Evolutionary conservation across 2,888 invertebrate genomes (phyloP), one percentile per base, ranked within the genome.

Genomic region (Thereva nobilitata): DNA sequence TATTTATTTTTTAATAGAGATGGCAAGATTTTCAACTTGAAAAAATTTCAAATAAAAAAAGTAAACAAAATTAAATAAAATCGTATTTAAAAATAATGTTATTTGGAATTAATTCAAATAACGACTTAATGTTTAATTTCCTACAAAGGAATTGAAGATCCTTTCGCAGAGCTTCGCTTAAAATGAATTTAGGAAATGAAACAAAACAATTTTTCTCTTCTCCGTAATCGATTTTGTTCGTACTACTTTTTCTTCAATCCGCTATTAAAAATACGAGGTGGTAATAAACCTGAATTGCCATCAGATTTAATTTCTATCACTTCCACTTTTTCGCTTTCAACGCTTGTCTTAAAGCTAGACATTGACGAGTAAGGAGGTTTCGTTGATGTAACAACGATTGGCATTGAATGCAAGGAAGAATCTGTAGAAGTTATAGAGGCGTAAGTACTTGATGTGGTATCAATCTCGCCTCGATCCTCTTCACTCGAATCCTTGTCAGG

Each of bases 231-330:
- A 23, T 23, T 23, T 23, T 23, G 23, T 23, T 23, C 23, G 23
- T 7, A 10, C 5, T 49, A 2, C 9, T 61, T 50, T 23, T 61
- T 61, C 42, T 61, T 61, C n/a, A 61, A 42, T 23, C 57, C 50
- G 52, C 67, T 44, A 65, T 67, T 63, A 63, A 56, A 71, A 74
- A 75, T 50, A 73, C 73, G 45, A 37, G 57, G 38, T 37, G 79
- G 80, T 74, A 75, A 77, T 68, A 80, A 70, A 69, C 80, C 80
- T 2, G 79, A 76, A 45, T 73, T 74, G 4, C 80, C 81, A 67
- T 80, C 80, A 34, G 80, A 75, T 69, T 80, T 79, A 53, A 82
- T 81, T 76, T 82, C 82, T 70, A 82, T 81, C 55, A 82, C 79
- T 71, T 82, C 81, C 12, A 78, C 75, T 70, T 81, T 80, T 72